These are phyloP conservation scores for Morone saxatilis DNA, from an alignment of 2,113 vertebrate species.

Conservation along the genomic window DNA sequence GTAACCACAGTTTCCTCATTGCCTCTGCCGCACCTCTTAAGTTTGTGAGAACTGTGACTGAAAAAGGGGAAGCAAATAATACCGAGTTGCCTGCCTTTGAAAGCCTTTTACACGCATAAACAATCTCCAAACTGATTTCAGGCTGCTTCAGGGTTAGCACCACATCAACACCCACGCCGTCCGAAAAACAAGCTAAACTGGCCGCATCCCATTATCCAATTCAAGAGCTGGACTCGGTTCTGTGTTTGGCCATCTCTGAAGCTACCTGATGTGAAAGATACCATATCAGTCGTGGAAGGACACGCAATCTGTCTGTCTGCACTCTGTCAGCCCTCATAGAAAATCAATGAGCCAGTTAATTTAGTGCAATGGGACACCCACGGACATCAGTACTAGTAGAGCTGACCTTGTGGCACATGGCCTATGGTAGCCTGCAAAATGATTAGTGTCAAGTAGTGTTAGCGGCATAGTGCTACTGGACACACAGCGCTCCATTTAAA, in stretches of 20 bases:
- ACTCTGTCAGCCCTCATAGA: constrained; percentile 61
- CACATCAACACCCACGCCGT: not conserved
- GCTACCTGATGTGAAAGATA: constrained; percentile 35
- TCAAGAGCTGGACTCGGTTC: constrained; percentile 10
- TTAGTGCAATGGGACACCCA: constrained; percentile 65
- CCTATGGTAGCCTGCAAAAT: constrained; percentile 25
- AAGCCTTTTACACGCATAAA: not conserved
- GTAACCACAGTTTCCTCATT: constrained; percentile 53
- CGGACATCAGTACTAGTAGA: constrained; percentile 42
- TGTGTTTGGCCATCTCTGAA: not conserved
- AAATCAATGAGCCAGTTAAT: constrained; percentile 79
- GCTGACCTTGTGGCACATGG: constrained; percentile 63
- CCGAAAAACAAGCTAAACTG: constrained; percentile 32
- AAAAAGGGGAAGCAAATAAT: constrained; percentile 42
- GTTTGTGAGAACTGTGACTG: not conserved
- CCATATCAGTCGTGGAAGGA: constrained; percentile 31
- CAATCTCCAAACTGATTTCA: constrained; percentile 24
- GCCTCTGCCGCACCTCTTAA: not conserved
- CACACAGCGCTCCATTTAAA: constrained; percentile 10
- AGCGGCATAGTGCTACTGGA: not conserved
- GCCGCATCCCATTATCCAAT: constrained; percentile 28
- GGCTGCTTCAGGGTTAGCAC: constrained; percentile 9
- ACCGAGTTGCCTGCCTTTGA: not conserved
- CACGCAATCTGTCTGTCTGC: constrained; percentile 52
- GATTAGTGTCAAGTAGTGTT: constrained; percentile 25